Conservation (phyloP, 2,888 invertebrate genomes). For the Andrena fulva region DNA sequence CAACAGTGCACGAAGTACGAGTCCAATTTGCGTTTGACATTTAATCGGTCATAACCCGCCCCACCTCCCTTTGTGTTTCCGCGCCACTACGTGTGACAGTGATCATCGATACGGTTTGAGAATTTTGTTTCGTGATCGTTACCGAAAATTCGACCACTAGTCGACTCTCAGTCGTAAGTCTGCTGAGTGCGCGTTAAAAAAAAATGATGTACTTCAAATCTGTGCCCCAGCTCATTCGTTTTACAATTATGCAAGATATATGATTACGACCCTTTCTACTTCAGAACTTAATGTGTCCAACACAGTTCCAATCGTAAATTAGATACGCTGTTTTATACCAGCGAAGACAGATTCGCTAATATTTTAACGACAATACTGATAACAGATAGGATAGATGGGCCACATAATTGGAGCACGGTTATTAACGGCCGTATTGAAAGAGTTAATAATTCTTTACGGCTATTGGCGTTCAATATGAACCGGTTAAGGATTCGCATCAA, state of each 20-base stretch:
- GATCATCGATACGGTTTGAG: neutral
- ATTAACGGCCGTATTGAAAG: neutral
- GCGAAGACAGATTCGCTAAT: no score
- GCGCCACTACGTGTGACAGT: neutral
- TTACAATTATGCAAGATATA: no score
- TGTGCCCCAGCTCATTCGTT: no score
- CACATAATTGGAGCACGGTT: neutral
- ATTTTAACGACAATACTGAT: no score
- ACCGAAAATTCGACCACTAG: neutral
- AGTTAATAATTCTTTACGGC: neutral
- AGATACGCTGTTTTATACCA: neutral
- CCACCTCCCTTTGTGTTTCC: neutral
- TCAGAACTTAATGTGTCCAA: no score
- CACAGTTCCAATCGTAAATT: neutral
- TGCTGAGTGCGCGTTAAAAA: no score
- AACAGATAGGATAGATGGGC: neutral
- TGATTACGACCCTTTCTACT: no score
- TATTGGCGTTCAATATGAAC: neutral
- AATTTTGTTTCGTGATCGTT: neutral
- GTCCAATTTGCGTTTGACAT: constrained; percentile 2
- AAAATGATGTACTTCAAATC: no score
- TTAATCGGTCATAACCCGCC: neutral
- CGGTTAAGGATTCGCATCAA: neutral
- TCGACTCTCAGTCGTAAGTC: neutral
- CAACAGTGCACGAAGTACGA: neutral